Evolutionary conservation across 2,113 vertebrate genomes (phyloP).

Genomic region (Phyllostomus hastatus): DNA sequence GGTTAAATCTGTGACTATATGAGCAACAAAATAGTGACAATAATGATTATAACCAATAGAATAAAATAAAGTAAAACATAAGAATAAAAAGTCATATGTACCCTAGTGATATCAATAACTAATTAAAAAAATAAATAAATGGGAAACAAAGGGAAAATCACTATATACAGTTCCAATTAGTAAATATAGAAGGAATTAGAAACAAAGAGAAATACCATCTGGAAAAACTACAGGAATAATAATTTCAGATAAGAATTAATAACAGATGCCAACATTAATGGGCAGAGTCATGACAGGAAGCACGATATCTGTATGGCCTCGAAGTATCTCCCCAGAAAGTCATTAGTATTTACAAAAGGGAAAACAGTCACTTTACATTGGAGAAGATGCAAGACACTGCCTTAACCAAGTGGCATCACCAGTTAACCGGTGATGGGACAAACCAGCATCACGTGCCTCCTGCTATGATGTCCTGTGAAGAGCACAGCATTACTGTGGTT

Average conservation of each 20-base stretch:
- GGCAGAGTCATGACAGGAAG: neutral
- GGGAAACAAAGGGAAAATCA: neutral
- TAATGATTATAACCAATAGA: neutral
- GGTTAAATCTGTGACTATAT: neutral
- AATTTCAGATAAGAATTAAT: conserved; percentile 32
- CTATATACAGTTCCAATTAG: neutral
- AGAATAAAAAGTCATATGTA: neutral
- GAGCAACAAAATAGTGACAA: neutral
- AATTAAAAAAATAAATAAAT: conserved; percentile 5
- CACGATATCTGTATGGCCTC: neutral
- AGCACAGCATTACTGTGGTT: neutral
- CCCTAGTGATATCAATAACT: neutral
- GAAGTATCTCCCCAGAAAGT: neutral
- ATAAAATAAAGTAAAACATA: neutral
- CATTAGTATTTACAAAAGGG: neutral
- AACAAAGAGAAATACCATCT: conserved; percentile 22
- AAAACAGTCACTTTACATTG: neutral
- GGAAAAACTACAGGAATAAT: conserved; percentile 22
- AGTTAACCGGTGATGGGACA: neutral
- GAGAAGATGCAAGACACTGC: neutral
- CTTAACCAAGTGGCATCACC: neutral
- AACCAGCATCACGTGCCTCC: accelerated
- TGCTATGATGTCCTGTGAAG: neutral
- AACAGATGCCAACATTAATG: conserved; percentile 12
- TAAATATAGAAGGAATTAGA: conserved; percentile 4